Base-by-base conservation (phyloP, 1,140 invertebrate species). In the Camponotus floridanus region DNA sequence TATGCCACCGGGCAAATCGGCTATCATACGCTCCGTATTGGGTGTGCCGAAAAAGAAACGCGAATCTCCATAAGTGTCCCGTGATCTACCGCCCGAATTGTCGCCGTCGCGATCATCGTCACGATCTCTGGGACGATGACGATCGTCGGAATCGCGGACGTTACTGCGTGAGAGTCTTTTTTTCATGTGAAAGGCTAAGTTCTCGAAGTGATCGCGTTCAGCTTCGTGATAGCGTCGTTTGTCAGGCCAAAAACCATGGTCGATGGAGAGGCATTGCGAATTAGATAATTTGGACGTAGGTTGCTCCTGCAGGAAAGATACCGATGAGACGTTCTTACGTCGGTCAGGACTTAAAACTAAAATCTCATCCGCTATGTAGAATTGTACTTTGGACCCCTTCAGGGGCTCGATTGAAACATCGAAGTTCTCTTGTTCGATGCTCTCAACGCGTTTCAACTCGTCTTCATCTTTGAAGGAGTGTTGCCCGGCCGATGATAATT, bases 1-100 rank as follows among this genome's bases (percentile, higher is more conserved):
- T 87, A 98, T 96, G 70, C 97, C 97, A 83, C 97, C 97, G 6
- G 97, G 97, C 67, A 98, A 95, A 94, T 97, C 97, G 86, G 97
- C 96, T 74, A 96, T 96, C 89, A 97, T 95, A 89, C 97, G 96
- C 92, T 97, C 96, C 1, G 97, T 97, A 64, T 96, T 95, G 61
- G 94, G 94, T 64, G 92, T 81, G 21, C 87, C 87, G 21, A 84
- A 73, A 51, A 86, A 70, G 9, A 79, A 78, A 57, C 42, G 78
- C 15, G 88, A 84, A 15, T 65, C 74, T 57, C 85, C 85, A 36
- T 51, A 64, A 33, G 90, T 61, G 71, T 79, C 73, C 1, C 70
- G 48, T 33, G 79, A 74, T 21, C 79, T 85, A 55, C 79, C 81
- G 15, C 90, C 89, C 48, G 48, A 51, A 26, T 21, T 21, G 0